Conservation (phyloP, 2,797 vertebrate species). For the Amazona ochrocephala region DNA sequence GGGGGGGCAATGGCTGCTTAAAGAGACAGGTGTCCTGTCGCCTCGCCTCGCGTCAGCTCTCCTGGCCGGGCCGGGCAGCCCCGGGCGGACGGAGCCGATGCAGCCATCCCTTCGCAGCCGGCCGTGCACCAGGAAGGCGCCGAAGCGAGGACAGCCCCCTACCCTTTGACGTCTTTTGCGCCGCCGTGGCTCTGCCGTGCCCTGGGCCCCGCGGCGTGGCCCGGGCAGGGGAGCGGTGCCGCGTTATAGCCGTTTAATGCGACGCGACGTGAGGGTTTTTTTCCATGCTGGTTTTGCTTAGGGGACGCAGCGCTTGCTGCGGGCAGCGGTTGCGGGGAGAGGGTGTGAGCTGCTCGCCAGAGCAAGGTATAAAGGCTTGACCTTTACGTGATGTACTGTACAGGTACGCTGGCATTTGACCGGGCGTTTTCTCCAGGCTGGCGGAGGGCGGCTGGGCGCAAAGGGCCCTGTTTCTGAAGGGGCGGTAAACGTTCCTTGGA, state of each 20-base stretch:
- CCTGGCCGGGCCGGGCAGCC: rapidly evolving
- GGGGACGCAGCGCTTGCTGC: not conserved
- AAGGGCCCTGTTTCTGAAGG: not conserved
- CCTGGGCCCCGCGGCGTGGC: not conserved
- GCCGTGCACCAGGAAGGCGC: no score
- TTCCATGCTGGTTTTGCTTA: not conserved
- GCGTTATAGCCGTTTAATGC: not conserved
- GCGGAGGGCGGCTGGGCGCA: not conserved
- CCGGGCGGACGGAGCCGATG: no score
- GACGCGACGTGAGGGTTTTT: not conserved
- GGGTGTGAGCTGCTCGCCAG: not conserved
- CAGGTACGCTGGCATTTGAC: no score
- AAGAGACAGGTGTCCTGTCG: conserved; percentile 70
- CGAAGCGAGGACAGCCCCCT: not conserved
- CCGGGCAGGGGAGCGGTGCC: not conserved
- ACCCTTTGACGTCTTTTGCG: no score
- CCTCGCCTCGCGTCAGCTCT: no score
- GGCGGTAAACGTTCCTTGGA: not conserved
- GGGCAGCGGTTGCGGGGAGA: not conserved
- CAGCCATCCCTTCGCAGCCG: not conserved
- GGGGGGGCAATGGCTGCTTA: conserved; percentile 72
- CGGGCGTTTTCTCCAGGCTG: not conserved
- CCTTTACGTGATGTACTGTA: not conserved
- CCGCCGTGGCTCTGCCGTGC: rapidly evolving
- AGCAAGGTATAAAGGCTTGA: not conserved